Evolutionary conservation across 2,113 vertebrate genomes (phyloP), one percentile per base, ranked within the genome.

Genomic region (Rafetus swinhoei): DNA sequence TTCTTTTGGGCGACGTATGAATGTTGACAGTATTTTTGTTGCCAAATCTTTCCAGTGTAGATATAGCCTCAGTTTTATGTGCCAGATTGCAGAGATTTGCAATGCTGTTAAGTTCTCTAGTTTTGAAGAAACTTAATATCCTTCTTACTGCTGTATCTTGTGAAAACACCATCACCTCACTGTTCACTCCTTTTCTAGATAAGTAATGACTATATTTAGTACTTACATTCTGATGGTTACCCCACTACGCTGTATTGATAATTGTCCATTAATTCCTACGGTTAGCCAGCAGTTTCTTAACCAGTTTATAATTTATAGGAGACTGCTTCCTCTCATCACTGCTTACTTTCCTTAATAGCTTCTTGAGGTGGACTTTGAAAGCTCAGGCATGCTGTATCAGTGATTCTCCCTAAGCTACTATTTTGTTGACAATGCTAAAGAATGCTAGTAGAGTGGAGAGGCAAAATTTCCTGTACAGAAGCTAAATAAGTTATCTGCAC

Each of bases 81-180:
- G 0, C 27, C 13, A 45, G 1, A 0, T 45, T 55, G 9, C 52
- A 45, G 45, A 91, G 55, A 10, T 14, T 85, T 62, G 35, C 25
- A 1, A n/a, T n/a, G 62, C 18, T n/a, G 8, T 69, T 29, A n/a
- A n/a, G 7, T 32, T n/a, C 29, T 69, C 62, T 69, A 69, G 29
- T 69, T 15, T 69, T n/a, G 16, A n/a, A 69, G 16, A 69, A 69
- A 69, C 60, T 65, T 16, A 65, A 65, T 65, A 27, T 12, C 11
- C 29, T 27, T 29, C 3, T 4, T 32, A 65, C 13, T 32, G n/a
- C 32, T 69, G 32, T 69, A 69, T 35, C 15, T 35, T 69, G 16
- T 35, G 16, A n/a, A 69, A 69, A 69, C 32, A 9, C n/a, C 2
- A 15, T 35, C 59, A 29, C 59, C 22, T 65, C 29, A 14, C 60